Evolutionary conservation across 2,113 vertebrate species (phyloP), one percentile per base, ranked within the genome.

Genomic region (Merops nubicus): DNA sequence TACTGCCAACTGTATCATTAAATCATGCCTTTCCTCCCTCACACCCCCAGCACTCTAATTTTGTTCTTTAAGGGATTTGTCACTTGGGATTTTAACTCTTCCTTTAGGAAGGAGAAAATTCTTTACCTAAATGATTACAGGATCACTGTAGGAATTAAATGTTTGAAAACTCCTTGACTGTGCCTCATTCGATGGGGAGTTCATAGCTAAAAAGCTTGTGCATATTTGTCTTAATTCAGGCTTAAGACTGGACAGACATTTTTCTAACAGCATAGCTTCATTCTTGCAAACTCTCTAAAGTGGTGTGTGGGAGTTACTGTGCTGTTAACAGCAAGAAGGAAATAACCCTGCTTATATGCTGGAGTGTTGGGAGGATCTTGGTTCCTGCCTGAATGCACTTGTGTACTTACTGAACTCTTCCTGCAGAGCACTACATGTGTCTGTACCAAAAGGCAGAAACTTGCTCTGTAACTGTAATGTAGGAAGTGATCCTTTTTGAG

Each of bases 71-170:
- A 88, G 64, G 47, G 42, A 63, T 89, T 95, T 96, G 68, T 78
- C 76, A 69, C 47, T 89, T 84, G 86, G 38, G 56, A 63, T 88
- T 96, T 92, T 88, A 92, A 84, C 89, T 60, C 64, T 89, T 89
- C 56, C 56, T 96, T 88, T 59, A 92, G 83, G 72, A 91, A 84
- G 28, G 33, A 80, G 60, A 87, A 92, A 85, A 80, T 88, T 63
- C 60, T 64, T 80, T 91, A 67, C 76, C 54, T 76, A 89, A 91
- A 86, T 51, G 38, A 91, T 96, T 96, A 48, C 40, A 23, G 86
- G 34, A 70, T 84, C 36, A 28, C 40, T 67, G n/a, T n/a, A 84
- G 75, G 43, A 47, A 28, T 92, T 87, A 74, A 29, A 60, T 78
- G 31, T 63, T 51, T 88, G 87, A 76, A 83, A 82, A 51, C 78